Base-by-base conservation (phyloP, 2,113 vertebrate species). In the Thamnaconus septentrionalis region DNA sequence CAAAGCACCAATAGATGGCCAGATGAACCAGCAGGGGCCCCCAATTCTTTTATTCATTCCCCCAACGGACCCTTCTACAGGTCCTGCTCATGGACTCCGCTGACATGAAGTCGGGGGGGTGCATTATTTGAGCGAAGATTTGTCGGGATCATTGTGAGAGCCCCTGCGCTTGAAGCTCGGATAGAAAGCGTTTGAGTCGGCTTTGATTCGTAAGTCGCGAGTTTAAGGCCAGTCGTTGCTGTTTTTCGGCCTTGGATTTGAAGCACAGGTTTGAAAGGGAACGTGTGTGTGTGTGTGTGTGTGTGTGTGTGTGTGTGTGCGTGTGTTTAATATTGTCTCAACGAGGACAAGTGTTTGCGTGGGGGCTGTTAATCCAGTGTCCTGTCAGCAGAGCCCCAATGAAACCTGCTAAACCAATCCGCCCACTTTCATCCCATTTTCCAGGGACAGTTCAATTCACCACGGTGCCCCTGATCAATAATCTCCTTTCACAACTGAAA, bases 401-500 rank as follows among this genome's bases (percentile, higher is more conserved):
- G 91, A 90, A 92, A 88, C 85, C 87, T 62, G 77, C 79, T 92
- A 93, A 90, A 89, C 93, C 87, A 75, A 89, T 92, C 91, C 89
- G 89, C 92, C 89, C 90, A 85, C 94, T 93, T 93, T 92, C 93
- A 94, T 94, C 91, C 18, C 87, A 91, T 85, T 93, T 92, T 91
- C 85, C 90, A 91, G 93, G 92, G 88, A 89, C 87, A 89, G 91
- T 88, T 90, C 91, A 80, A 92, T 91, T 93, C 94, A 94, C 94
- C 94, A 93, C 90, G 88, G 92, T 93, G 91, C 94, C 56, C 41
- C 85, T 94, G 95, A 91, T 96, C 94, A 93, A 93, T 93, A 92
- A 91, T 93, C 94, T 95, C 93, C 94, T 95, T 94, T 95, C 94
- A 94, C 92, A 88, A 65, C 85, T 78, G 92, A 92, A 92, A 94